A percentile compares a stretch with the other conserved stretches of the same genome.
Evolutionary conservation across 2,888 invertebrate genomes (phyloP).

Genomic region (Drosophila acutilabella): DNA sequence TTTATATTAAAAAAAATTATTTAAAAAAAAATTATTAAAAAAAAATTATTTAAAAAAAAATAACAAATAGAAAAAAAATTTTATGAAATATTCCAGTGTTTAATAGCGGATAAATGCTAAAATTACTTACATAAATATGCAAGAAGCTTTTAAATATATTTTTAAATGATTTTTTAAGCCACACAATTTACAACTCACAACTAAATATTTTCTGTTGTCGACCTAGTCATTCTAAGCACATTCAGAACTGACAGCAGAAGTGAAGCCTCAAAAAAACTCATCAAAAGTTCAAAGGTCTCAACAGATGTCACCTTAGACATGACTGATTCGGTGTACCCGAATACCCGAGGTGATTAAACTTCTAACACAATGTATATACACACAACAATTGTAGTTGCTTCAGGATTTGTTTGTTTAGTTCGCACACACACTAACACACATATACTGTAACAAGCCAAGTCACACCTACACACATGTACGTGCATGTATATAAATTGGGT

Average conservation of each 20-base stretch:
- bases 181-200: too few relatives aligned
- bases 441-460: not conserved
- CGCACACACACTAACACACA: not conserved
- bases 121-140: too few relatives aligned
- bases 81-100: too few relatives aligned
- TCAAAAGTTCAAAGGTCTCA: constrained; percentile 4
- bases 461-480: constrained; percentile 13
- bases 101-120: too few relatives aligned
- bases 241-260: not conserved
- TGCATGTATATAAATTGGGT: constrained; percentile 12
- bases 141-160: too few relatives aligned
- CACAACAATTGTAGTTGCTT: constrained; percentile 55
- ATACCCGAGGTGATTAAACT: constrained; percentile 6
- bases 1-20: too few relatives aligned
- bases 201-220: too few relatives aligned
- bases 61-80: too few relatives aligned
- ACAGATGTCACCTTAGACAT: constrained; percentile 2
- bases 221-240: not conserved
- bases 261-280: not conserved
- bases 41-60: too few relatives aligned
- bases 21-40: too few relatives aligned
- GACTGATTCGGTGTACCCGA: constrained; percentile 7
- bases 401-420: constrained; percentile 45
- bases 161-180: too few relatives aligned
- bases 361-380: constrained; percentile 12